Percentiles rank a stretch among this genome's conserved stretches.
These are phyloP conservation scores for Eulacestoma nigropectus DNA, from an alignment of 2,113 vertebrate species.

Conservation along the genomic window DNA sequence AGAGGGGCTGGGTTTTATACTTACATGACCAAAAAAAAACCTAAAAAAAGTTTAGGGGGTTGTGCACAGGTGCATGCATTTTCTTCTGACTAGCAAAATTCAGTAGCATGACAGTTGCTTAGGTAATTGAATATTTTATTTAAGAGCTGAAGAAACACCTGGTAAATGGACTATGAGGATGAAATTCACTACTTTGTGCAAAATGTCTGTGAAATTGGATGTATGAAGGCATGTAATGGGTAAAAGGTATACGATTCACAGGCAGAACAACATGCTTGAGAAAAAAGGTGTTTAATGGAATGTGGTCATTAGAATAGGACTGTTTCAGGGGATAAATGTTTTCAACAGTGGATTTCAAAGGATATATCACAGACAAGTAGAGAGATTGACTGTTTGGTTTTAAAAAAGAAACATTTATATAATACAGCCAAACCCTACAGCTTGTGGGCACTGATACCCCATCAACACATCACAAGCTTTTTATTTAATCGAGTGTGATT, in stretches of 20 bases:
- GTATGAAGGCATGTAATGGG: neutral
- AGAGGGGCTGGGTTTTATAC: neutral
- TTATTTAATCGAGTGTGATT: conserved; percentile 36
- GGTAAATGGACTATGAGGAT: neutral
- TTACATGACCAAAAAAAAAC: neutral
- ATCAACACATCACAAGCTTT: conserved; percentile 26
- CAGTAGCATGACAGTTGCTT: neutral
- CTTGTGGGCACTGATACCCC: neutral
- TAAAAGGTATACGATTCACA: neutral
- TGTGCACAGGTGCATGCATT: neutral
- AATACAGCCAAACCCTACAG: neutral
- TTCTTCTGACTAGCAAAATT: neutral
- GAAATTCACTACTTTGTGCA: neutral
- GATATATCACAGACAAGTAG: neutral
- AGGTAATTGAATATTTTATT: conserved; percentile 34
- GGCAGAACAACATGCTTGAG: neutral
- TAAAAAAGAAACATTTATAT: neutral
- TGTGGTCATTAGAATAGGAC: neutral
- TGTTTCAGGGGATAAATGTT: neutral
- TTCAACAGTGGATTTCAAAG: neutral
- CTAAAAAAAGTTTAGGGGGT: fast-evolving
- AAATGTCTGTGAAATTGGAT: neutral
- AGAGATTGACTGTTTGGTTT: neutral
- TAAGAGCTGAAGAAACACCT: neutral
- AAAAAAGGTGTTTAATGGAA: neutral